Conservation (phyloP, 1,140 invertebrate genomes). For the Achatina immaculata region DNA sequence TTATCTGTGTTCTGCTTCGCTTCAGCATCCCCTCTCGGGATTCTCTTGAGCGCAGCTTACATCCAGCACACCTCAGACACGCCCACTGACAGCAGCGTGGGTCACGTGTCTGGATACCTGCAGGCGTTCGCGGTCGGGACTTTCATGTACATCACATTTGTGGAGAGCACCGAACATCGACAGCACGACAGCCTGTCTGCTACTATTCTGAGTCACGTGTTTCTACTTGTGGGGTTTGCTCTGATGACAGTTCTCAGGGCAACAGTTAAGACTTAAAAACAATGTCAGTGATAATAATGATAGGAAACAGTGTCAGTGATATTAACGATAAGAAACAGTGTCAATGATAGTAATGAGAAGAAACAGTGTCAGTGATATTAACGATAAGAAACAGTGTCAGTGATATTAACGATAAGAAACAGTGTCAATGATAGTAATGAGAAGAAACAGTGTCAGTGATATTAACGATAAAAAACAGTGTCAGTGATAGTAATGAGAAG, state of each 20-base stretch:
- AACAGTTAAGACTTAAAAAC: neutral
- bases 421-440: too few relatives aligned
- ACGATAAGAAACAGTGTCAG: too few relatives aligned
- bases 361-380: too few relatives aligned
- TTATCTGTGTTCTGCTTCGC: constrained; percentile 17
- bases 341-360: too few relatives aligned
- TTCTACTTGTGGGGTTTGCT: constrained; percentile 15
- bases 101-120: constrained; percentile 7
- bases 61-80: neutral
- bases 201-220: neutral
- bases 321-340: too few relatives aligned
- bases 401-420: too few relatives aligned
- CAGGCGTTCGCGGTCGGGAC: constrained; percentile 33
- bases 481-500: too few relatives aligned
- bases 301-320: too few relatives aligned
- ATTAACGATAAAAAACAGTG: too few relatives aligned
- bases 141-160: constrained; percentile 23
- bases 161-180: neutral
- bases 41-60: neutral
- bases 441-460: too few relatives aligned
- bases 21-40: neutral
- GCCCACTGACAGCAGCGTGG: neutral
- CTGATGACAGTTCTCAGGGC: constrained; percentile 13
- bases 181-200: neutral
- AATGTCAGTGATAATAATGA: neutral